Evolutionary conservation across 2,797 vertebrate genomes (phyloP), one percentile per base, ranked within the genome.

Genomic region (Nyctalus aviator): DNA sequence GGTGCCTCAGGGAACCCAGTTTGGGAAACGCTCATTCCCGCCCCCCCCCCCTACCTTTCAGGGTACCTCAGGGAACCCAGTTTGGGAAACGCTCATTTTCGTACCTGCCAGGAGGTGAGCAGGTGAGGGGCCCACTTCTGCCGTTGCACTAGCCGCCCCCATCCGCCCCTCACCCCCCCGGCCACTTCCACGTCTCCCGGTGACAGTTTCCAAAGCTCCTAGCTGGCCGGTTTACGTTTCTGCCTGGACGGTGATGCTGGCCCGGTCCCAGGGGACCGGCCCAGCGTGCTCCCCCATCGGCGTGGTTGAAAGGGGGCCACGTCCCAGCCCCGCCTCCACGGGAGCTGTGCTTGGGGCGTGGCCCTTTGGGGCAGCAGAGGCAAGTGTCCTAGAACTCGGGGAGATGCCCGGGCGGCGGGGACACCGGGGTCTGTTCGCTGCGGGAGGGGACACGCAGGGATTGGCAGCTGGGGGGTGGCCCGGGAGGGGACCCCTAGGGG

Each of bases 331-430:
- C 32, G 0, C 18, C 13, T 41, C 6, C 25, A 2, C 59, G 50
- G 75, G 25, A 53, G 72, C 59, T 18, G 20, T 27, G 85, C 50
- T 68, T n/a, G 79, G 30, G 30, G 13, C 0, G 2, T 27, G 8
- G 41, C 57, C 66, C 0, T 57, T 53, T 1, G 44, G 93, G 32
- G 27, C 3, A 0, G 1, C 37, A 0, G 81, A 23, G 18, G 37
- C 18, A 8, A 10, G 8, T 0, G 20, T 3, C 0, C 71, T 53
- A 64, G 94, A 46, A 37, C 35, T 25, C 6, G 6, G 37, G 30
- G 57, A 48, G 69, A 3, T 18, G 82, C 89, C 68, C 3, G 0
- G n/a, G n/a, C 4, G 30, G 77, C 55, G 44, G 27, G 3, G 41
- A 5, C 30, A 11, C 32, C 37, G 41, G 48, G 48, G 3, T 32